Evolutionary conservation across 2,113 vertebrate genomes (phyloP), one percentile per base, ranked within the genome.

Genomic region (Anoura caudifer): DNA sequence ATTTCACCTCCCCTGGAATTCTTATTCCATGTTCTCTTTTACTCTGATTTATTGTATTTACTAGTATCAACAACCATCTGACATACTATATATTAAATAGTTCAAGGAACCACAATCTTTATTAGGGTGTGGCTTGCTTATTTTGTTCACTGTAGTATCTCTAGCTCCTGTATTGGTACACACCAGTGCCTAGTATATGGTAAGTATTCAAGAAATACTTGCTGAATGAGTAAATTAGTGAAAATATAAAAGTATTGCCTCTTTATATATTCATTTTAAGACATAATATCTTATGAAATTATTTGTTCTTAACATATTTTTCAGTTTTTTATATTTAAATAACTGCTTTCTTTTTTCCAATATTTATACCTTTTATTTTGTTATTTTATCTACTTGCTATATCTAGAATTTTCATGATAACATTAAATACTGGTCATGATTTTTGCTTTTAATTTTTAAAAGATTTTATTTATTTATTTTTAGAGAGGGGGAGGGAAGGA

Each of bases 301-400:
- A 33, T 73, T 83, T 70, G 3, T 76, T 70, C 7, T 22, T 83
- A 41, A 63, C 17, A 24, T 33, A 38, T 38, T 45, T 45, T 88
- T 38, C 19, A 56, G 6, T 1, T 1, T 31, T 95, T 83, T 20
- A 77, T n/a, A 52, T 50, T 84, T 87, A 94, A 52, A 43, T 87
- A 85, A 91, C 19, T 77, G 3, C 9, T 59, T 91, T 84, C 31
- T 59, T 22, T 75, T 52, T 69, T 22, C 6, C 3, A 75, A 36
- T 81, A 93, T 52, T 95, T 95, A 45, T 17, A 45, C 10, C n/a
- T 52, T 88, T 56, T 31, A 91, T 80, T 80, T 90, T 93, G 20
- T 7, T 63, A 7, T 80, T 0, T 52, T 84, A 94, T 72, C 24
- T 83, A 90, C 13, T 77, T 90, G 31, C 33, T 54, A 6, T 65